Evolutionary conservation across 2,888 invertebrate species (phyloP).

Genomic region (Epinotia nisella): DNA sequence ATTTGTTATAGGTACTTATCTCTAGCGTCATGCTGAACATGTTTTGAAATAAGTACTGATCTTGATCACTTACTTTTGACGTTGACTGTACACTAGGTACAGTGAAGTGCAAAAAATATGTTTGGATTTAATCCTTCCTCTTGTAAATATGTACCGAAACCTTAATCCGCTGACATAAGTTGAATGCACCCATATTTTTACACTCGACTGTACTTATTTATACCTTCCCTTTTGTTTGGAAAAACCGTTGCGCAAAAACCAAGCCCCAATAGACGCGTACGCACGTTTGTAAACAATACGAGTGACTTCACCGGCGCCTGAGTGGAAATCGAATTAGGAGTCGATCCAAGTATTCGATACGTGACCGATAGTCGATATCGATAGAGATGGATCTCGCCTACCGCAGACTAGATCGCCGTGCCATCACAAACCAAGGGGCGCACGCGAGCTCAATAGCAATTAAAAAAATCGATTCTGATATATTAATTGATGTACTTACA

Average conservation of each 20-base stretch:
- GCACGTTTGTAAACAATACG: conserved; percentile 50
- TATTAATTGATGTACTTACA: not conserved
- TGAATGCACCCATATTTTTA: too few species aligned
- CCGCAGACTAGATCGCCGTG: conserved; percentile 65
- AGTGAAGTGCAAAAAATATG: too few species aligned
- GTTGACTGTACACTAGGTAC: too few species aligned
- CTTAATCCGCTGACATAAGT: too few species aligned
- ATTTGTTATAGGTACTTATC: too few species aligned
- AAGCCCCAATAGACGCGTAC: conserved; percentile 47
- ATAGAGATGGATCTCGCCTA: conserved; percentile 77
- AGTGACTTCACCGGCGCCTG: conserved; percentile 76
- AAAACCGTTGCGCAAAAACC: conserved; percentile 26
- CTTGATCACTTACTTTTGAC: too few species aligned
- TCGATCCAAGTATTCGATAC: conserved; percentile 59
- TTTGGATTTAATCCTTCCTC: too few species aligned
- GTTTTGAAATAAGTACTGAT: too few species aligned
- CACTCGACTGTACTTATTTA: too few species aligned
- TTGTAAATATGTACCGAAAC: too few species aligned
- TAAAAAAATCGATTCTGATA: conserved; percentile 3
- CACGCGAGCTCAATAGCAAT: conserved; percentile 36
- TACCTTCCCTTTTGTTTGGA: not conserved
- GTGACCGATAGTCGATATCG: conserved; percentile 79
- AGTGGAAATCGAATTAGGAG: conserved; percentile 62
- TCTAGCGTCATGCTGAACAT: too few species aligned
- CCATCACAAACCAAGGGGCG: conserved; percentile 21